Evolutionary conservation across 2,888 invertebrate species (phyloP), one percentile per base, ranked within the genome.

Genomic region (Agrotis clavis): DNA sequence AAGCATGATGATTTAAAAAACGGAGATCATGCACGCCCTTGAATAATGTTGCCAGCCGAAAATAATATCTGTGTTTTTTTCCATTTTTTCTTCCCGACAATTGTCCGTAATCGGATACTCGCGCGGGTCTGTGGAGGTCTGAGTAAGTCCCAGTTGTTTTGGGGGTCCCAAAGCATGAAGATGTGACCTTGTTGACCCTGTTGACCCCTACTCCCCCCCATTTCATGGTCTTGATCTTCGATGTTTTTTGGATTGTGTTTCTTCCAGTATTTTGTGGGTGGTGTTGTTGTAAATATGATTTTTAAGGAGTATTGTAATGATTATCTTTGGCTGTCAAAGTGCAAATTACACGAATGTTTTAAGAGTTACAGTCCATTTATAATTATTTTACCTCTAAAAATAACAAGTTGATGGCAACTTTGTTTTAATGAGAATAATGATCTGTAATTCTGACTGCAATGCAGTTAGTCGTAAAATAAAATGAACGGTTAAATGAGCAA

Each of bases 41-140:
- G 64, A 65, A 68, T 71, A 77, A 82, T 90, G 83, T 89, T 88
- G 83, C 85, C 85, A 88, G 79, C 89, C 84, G 86, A 88, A 88
- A 90, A 94, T 96, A 95, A 96, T 96, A 94, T 94, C 93, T 94
- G 92, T 94, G 90, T 94, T 92, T 92, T 91, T 85, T 89, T 91
- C 87, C 86, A 87, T 86, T 87, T 88, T 35, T 89, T 90, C 86
- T 89, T 92, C 86, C 92, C 89, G 88, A 92, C 92, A 91, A 94
- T 95, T 95, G 96, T 96, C 96, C 96, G 95, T 90, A 90, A 92
- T 93, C 95, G 96, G 96, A 95, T 94, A 89, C 90, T 94, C 92
- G 93, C 93, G 91, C 96, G 95, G 90, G 91, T 95, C 88, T 88
- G 89, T 96, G 96, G 96, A 96, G 96, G 96, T 94, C 90, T 96